Evolutionary conservation across 2,888 invertebrate species (phyloP).

Genomic region (Eudasyphora cyanicolor): DNA sequence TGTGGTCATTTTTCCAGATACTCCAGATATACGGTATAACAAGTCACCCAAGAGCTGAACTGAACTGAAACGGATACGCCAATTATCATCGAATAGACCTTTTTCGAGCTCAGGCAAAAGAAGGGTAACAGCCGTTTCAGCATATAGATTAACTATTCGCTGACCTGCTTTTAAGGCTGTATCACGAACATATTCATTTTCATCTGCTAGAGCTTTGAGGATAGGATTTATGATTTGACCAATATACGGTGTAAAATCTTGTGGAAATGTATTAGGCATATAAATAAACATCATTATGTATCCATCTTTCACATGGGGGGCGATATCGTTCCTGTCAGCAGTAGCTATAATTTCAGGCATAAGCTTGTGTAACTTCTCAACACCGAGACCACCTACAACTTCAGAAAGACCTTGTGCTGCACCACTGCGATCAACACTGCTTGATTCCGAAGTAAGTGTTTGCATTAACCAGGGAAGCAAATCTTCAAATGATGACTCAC

Average conservation of each 20-base stretch:
- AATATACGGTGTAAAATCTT: conserved; percentile 96
- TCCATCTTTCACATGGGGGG: conserved; percentile 98
- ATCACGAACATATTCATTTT: conserved; percentile 98
- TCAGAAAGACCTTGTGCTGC: conserved; percentile 98
- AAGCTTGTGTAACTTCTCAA: conserved; percentile 95
- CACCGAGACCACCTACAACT: conserved; percentile 97
- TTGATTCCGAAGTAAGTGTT: conserved; percentile 95
- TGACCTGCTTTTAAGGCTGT: conserved; percentile 98
- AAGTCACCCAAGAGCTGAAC: conserved; percentile 97
- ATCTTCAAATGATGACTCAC: conserved; percentile 97
- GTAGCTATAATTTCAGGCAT: conserved; percentile 98
- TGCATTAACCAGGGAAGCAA: conserved; percentile 99
- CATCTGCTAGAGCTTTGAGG: conserved; percentile 97
- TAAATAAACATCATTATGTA: conserved; percentile 99
- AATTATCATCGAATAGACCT: conserved; percentile 98
- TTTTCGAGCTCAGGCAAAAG: conserved; percentile 95
- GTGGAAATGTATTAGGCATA: conserved; percentile 97
- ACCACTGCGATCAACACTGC: conserved; percentile 97
- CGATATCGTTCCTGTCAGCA: conserved; percentile 94
- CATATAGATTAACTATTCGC: conserved; percentile 96
- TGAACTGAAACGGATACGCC: conserved; percentile 97
- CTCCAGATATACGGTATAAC: conserved; percentile 97
- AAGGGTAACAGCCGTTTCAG: conserved; percentile 95
- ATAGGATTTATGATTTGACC: conserved; percentile 98
- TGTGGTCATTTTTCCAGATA: conserved; percentile 99